phyloP scores from a whole-genome alignment of 2,797 vertebrate genomes.

The Characodon lateralis region DNA sequence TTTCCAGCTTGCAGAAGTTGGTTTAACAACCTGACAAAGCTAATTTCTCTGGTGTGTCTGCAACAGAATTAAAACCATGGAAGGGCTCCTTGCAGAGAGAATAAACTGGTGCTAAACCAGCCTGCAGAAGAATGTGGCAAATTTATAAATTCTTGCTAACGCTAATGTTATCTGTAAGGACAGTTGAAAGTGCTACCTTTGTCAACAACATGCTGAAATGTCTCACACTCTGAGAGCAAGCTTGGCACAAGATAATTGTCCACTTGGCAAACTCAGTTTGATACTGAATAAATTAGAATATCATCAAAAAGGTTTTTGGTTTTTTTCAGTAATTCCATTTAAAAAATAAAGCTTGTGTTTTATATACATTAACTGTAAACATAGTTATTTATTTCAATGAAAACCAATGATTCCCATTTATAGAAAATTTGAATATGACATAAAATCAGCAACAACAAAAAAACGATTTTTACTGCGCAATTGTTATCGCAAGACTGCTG shows the following conservation, averaged over 20 bases:
- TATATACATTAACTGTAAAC: not conserved
- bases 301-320: not conserved
- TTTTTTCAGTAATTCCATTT: not conserved
- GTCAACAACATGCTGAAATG: not conserved
- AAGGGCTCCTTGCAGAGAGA: too few relatives aligned
- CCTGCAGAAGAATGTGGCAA: too few relatives aligned
- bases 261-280: not conserved
- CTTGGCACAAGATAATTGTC: not conserved
- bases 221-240: not conserved
- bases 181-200: not conserved
- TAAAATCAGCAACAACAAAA: too few relatives aligned
- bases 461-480: too few relatives aligned
- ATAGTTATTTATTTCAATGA: not conserved
- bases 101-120: too few relatives aligned
- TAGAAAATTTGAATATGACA: not conserved
- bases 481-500: not conserved
- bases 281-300: not conserved
- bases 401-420: not conserved
- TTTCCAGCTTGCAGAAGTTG: too few relatives aligned
- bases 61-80: too few relatives aligned
- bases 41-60: too few relatives aligned
- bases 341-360: not conserved
- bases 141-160: slow-evolving; percentile 10
- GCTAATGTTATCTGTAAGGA: not conserved
- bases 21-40: too few relatives aligned